A percentile compares a stretch with the other conserved stretches of the same genome.
Evolutionary conservation across 2,113 vertebrate species (phyloP).

Genomic region (Sarotherodon lohbergeri): DNA sequence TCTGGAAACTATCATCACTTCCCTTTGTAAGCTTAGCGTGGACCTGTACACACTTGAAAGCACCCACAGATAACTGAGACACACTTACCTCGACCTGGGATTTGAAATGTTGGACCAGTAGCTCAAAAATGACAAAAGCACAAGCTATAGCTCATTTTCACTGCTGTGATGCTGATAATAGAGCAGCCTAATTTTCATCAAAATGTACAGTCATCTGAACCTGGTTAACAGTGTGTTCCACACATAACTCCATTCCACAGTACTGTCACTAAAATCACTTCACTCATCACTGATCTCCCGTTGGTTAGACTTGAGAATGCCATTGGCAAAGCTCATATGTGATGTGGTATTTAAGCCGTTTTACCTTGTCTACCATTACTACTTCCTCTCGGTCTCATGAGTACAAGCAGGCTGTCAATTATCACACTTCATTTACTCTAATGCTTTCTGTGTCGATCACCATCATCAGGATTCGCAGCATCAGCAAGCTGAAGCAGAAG

Average conservation of each 20-base stretch:
- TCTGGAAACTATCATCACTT: constrained; percentile 17
- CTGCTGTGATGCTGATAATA: not conserved
- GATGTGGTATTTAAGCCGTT: not conserved
- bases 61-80: not conserved
- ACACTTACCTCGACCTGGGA: not conserved
- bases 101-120: not conserved
- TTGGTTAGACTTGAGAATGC: not conserved
- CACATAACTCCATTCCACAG: not conserved
- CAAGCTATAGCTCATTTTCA: not conserved
- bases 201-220: not conserved
- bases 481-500: not conserved
- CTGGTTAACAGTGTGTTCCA: not conserved
- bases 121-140: not conserved
- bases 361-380: not conserved
- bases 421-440: not conserved
- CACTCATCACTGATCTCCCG: not conserved
- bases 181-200: not conserved
- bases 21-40: not conserved
- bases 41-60: not conserved
- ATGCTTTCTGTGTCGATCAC: not conserved
- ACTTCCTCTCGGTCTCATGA: not conserved
- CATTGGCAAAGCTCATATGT: not conserved
- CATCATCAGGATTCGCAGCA: not conserved
- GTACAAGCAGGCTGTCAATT: not conserved
- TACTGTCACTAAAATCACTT: not conserved